Conservation (phyloP, 1,140 invertebrate species). For the Augochlora pura region DNA sequence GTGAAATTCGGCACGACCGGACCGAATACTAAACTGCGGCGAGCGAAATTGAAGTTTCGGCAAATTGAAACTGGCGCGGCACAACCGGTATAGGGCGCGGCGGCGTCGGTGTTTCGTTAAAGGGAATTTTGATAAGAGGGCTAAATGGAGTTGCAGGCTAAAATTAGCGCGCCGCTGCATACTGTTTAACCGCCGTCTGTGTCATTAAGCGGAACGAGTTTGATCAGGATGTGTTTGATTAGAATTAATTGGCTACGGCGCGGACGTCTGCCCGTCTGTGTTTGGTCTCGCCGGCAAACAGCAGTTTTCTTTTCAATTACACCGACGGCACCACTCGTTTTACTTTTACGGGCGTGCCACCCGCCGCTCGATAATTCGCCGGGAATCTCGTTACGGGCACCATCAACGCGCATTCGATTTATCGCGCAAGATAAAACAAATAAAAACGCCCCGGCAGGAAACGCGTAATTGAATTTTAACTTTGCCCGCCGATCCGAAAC, state of each 20-base stretch:
- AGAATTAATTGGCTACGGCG: neutral
- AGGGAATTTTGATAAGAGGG: slow-evolving; percentile 25
- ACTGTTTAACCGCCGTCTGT: neutral
- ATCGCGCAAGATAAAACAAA: too few species aligned
- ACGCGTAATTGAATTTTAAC: too few species aligned
- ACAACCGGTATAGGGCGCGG: too few species aligned
- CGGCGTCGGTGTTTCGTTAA: neutral
- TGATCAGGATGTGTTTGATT: neutral
- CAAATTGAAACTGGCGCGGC: slow-evolving; percentile 11
- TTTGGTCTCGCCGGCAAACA: neutral
- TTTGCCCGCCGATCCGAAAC: too few species aligned
- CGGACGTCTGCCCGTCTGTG: neutral
- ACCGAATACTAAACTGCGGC: slow-evolving; percentile 13
- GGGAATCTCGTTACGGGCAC: too few species aligned
- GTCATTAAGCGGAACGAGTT: neutral
- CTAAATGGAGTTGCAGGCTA: slow-evolving; percentile 11
- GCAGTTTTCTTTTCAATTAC: neutral
- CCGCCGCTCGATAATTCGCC: too few species aligned
- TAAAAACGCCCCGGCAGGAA: too few species aligned
- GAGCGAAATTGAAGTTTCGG: neutral
- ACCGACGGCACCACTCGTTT: too few species aligned
- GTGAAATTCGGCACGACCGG: neutral
- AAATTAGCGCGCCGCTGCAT: neutral
- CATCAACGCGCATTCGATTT: too few species aligned
- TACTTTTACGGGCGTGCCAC: too few species aligned